Evolutionary conservation across 2,113 vertebrate genomes (phyloP), one percentile per base, ranked within the genome.

Genomic region (Myrmecophaga tridactyla): DNA sequence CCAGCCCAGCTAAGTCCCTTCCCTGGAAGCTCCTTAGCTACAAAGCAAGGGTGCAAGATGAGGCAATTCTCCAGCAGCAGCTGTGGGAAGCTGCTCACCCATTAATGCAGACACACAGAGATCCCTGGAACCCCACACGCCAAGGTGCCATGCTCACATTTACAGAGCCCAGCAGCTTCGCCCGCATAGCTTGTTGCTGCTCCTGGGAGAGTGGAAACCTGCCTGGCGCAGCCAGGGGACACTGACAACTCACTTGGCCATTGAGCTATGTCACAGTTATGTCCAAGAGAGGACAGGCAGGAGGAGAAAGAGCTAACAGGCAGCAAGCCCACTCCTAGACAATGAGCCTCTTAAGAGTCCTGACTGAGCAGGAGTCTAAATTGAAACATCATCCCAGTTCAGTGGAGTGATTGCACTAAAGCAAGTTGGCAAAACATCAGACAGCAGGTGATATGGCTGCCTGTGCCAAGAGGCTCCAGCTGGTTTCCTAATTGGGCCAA

Each of bases 211-310:
- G 85, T 36, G 96, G 96, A 96, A 82, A 72, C 65, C 89, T 95
- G 97, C 93, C 97, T 96, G 58, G 41, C 4, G 1, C 34, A 46
- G 86, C 67, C 39, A 12, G 5, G 75, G 90, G 92, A 93, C 90
- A 41, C 93, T 95, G 86, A 97, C 97, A 96, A 92, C 94, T 97
- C 94, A 96, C 94, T 97, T 82, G 97, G 95, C 96, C 14, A 0
- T 70, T n/a, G 84, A 97, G 80, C 84, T 17, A 34, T 84, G 92
- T 90, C 96, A 92, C 21, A 1, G 34, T 31, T 51, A 34, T 92
- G 94, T 97, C 96, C 96, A 97, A 86, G 86, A 94, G 86, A 60
- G 77, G 95, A 94, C 83, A 95, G 92, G 88, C 93, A n/a, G 94
- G 92, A 85, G 84, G 90, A 95, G 62, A 46, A 65, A 95, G 86